Conservation (phyloP, 1,140 invertebrate species). For the Atta colombica region DNA sequence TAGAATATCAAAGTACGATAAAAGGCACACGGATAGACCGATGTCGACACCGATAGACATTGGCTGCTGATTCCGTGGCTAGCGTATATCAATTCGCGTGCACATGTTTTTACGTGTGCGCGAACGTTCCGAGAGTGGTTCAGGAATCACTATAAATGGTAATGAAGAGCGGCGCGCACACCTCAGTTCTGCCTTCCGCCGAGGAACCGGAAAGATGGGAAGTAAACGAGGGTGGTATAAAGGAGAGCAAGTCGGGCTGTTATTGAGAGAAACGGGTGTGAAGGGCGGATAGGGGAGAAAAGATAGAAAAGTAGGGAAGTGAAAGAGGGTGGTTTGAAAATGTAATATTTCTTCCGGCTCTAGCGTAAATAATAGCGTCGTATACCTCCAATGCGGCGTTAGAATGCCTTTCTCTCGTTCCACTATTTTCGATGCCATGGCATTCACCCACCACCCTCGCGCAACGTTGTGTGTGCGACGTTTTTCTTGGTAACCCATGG, state of each 20-base stretch:
- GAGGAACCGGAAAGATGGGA: conserved; percentile 61
- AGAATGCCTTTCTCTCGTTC: conserved; percentile 54
- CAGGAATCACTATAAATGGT: conserved; percentile 86
- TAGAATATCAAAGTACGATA: conserved; percentile 36
- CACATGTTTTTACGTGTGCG: conserved; percentile 72
- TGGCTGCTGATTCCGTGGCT: conserved; percentile 58
- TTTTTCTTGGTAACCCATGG: conserved; percentile 42
- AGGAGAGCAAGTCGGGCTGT: conserved; percentile 19
- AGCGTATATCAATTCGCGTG: conserved; percentile 62
- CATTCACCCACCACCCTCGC: conserved; percentile 24
- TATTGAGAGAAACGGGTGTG: conserved; percentile 18
- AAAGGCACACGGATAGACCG: conserved; percentile 10
- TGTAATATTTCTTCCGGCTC: conserved; percentile 82
- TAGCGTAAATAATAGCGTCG: conserved; percentile 80
- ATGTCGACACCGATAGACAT: conserved; percentile 36
- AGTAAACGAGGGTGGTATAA: conserved; percentile 57
- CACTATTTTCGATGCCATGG: conserved; percentile 21
- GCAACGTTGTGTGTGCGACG: neutral
- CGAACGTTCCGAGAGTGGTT: conserved; percentile 76
- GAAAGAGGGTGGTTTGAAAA: conserved; percentile 76
- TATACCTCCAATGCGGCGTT: conserved; percentile 43
- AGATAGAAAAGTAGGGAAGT: conserved; percentile 51
- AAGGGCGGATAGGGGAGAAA: conserved; percentile 22
- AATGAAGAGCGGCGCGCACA: conserved; percentile 80
- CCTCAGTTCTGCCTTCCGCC: conserved; percentile 56